Evolutionary conservation across 2,113 vertebrate species (phyloP).

Genomic region (Amazona vittata): DNA sequence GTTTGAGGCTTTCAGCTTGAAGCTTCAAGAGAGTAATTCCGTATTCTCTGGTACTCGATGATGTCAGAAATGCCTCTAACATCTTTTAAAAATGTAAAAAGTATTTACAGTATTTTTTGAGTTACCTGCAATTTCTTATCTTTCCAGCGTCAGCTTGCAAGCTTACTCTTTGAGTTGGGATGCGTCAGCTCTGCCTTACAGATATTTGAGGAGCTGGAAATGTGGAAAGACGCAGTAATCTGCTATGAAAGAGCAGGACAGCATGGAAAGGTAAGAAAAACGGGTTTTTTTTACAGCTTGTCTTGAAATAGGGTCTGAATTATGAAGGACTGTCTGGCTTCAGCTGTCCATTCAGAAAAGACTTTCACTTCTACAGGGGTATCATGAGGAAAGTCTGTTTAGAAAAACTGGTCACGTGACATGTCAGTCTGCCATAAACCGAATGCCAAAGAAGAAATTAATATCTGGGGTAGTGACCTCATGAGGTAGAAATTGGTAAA

Average conservation of each 20-base stretch:
- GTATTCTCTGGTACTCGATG: not conserved
- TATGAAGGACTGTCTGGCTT: not conserved
- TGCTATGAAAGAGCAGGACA: conserved; percentile 92
- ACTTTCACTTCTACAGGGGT: not conserved
- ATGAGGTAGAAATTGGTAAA: not conserved
- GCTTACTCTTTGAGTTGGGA: conserved; percentile 89
- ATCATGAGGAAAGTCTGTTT: not conserved
- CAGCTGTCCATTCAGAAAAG: not conserved
- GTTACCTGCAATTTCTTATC: conserved; percentile 23
- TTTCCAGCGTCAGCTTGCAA: conserved; percentile 88
- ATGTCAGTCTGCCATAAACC: not conserved
- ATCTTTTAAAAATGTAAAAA: not conserved
- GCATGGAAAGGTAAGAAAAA: conserved; percentile 88
- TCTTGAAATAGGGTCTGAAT: not conserved
- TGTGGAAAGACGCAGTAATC: conserved; percentile 96
- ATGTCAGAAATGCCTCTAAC: not conserved
- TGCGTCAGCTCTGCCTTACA: conserved; percentile 91
- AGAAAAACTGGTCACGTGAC: not conserved
- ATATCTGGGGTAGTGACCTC: not conserved
- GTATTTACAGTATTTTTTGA: not conserved
- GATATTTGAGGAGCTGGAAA: conserved; percentile 89
- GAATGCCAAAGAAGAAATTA: not conserved
- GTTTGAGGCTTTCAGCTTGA: not conserved
- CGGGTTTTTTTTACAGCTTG: not conserved
- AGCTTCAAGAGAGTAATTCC: not conserved